Conservation (phyloP, 2,888 invertebrate species). For the Marasmarcha lunaedactyla region DNA sequence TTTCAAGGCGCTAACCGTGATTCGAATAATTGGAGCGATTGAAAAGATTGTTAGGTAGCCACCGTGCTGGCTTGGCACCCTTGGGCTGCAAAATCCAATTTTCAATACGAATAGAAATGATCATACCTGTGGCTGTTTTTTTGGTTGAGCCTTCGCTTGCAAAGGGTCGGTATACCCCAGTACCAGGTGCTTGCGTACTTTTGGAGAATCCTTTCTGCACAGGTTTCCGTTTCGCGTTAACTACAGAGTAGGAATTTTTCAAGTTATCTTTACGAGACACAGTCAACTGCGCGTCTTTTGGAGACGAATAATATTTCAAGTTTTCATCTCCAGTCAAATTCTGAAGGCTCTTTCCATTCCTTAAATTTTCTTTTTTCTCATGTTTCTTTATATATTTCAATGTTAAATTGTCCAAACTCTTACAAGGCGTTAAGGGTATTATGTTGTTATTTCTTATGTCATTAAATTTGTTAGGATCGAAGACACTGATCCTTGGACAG, state of each 20-base stretch:
- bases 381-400: slow-evolving; percentile 31
- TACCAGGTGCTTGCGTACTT: slow-evolving; percentile 40
- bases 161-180: slow-evolving; percentile 54
- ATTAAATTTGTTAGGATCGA: slow-evolving; percentile 45
- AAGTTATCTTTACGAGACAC: slow-evolving; percentile 30
- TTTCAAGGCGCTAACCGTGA: slow-evolving; percentile 1
- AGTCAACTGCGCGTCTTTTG: slow-evolving; percentile 28
- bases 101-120: not conserved
- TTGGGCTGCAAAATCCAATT: not conserved
- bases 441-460: slow-evolving; percentile 53
- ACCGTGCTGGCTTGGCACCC: not conserved
- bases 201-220: slow-evolving; percentile 34
- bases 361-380: slow-evolving; percentile 30
- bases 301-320: slow-evolving; percentile 44
- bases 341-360: slow-evolving; percentile 49
- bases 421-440: slow-evolving; percentile 41
- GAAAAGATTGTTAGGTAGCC: not conserved
- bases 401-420: slow-evolving; percentile 62
- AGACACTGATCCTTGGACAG: slow-evolving; percentile 47
- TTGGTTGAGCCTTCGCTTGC: slow-evolving; percentile 19
- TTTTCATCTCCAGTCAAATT: slow-evolving; percentile 46
- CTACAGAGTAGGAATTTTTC: slow-evolving; percentile 50
- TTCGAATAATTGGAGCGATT: not conserved
- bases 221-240: slow-evolving; percentile 38
- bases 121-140: not conserved